A percentile compares a stretch with the other conserved stretches of the same genome.
These are phyloP conservation scores for Oophaga pumilio DNA, from an alignment of 2,113 vertebrate genomes.

Conservation along the genomic window DNA sequence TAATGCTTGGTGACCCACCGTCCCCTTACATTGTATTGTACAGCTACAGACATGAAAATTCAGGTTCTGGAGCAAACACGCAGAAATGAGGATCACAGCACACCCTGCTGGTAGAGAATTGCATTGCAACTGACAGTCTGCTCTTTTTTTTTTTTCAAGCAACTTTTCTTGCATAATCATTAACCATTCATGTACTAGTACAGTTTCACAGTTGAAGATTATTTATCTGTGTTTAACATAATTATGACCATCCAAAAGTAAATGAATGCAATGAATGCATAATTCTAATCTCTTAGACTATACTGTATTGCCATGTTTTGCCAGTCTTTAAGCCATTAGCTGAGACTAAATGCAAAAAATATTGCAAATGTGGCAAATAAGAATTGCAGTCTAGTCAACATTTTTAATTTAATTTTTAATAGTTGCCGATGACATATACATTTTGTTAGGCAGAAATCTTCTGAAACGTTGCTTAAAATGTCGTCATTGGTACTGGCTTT, in stretches of 20 bases:
- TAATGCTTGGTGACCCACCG: slow-evolving; percentile 67
- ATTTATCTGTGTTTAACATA: background rate
- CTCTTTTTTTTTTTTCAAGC: background rate
- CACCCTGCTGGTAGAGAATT: slow-evolving; percentile 68
- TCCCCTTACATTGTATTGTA: background rate
- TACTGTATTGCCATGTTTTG: background rate
- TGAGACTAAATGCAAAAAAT: background rate
- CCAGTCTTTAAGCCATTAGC: background rate
- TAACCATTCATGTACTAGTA: slow-evolving; percentile 1
- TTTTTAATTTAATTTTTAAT: background rate
- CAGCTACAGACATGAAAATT: background rate
- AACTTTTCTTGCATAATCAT: background rate
- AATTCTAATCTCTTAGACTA: background rate
- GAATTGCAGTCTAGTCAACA: background rate
- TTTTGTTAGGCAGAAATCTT: too few relatives aligned
- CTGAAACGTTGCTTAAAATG: too few relatives aligned
- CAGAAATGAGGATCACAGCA: slow-evolving; percentile 69
- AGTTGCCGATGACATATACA: too few relatives aligned
- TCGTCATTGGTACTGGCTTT: too few relatives aligned
- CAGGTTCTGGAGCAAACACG: background rate
- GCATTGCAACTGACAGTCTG: background rate
- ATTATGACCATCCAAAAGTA: background rate
- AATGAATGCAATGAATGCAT: background rate
- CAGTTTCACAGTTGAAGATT: background rate
- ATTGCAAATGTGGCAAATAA: background rate